Evolutionary conservation across 2,888 invertebrate species (phyloP).

Genomic region (Syritta pipiens): DNA sequence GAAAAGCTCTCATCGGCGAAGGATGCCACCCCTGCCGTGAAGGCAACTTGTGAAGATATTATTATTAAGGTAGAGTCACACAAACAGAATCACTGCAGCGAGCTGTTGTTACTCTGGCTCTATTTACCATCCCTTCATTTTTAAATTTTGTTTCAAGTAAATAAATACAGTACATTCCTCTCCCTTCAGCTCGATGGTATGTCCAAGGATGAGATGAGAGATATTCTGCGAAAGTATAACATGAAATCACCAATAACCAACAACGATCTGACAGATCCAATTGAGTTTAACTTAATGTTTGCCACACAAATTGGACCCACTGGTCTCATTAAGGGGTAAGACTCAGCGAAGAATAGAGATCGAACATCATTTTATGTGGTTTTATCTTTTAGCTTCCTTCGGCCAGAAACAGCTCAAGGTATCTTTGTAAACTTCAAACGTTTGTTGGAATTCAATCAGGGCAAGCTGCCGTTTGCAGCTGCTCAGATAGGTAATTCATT

Average conservation of each 20-base stretch:
- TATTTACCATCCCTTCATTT: too few species aligned
- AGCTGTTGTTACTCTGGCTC: too few species aligned
- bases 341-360: conserved; percentile 9
- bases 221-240: conserved; percentile 89
- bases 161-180: too few species aligned
- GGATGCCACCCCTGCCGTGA: conserved; percentile 85
- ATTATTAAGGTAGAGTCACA: conserved; percentile 72
- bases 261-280: conserved; percentile 96
- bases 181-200: conserved; percentile 91
- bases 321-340: conserved; percentile 92
- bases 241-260: conserved; percentile 98
- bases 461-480: conserved; percentile 96
- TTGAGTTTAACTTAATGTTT: conserved; percentile 99
- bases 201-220: conserved; percentile 93
- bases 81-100: not conserved
- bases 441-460: conserved; percentile 97
- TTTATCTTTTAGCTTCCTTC: conserved; percentile 83
- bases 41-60: conserved; percentile 76
- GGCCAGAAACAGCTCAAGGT: conserved; percentile 99
- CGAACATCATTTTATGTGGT: conserved; percentile 30
- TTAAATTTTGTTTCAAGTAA: too few species aligned
- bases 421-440: conserved; percentile 99
- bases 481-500: conserved; percentile 97
- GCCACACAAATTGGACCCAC: conserved; percentile 98
- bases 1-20: conserved; percentile 93